Evolutionary conservation across 1,140 invertebrate genomes (phyloP), one percentile per base, ranked within the genome.

Genomic region (Zaprionus ghesquierei): DNA sequence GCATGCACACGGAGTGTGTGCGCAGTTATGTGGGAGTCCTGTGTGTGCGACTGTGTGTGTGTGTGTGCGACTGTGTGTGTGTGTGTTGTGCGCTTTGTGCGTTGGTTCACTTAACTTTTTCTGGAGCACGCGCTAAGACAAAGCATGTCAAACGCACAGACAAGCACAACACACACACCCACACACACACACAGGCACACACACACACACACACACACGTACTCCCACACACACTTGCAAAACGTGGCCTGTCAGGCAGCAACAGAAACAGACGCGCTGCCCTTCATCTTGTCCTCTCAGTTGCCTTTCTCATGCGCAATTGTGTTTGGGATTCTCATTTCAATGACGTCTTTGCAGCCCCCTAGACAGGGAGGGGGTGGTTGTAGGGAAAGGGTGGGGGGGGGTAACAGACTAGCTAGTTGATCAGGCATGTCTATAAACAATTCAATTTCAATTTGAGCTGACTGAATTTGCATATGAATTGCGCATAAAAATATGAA

Each of bases 71-170:
- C 12, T 59, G 54, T 10, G 41, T 31, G 25, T 18, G 18, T 25
- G 46, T 22, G 20, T 10, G n/a, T 38, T 38, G n/a, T 69, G 59
- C 44, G 46, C n/a, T 41, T 41, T 44, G 49, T 65, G 49, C 59
- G 41, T 29, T 58, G 62, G 44, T 53, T 73, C 55, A 68, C 15
- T 68, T 62, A 68, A 81, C 70, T 75, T 86, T 85, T 86, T 84
- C 56, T 77, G 70, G 69, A 86, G 75, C 82, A 82, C 54, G 51
- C 50, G 35, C 41, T 62, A 77, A 80, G 78, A 55, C 71, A 75
- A 85, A 71, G 78, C 66, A 68, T 85, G 78, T 86, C 75, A 85
- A 20, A 56, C 29, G 31, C 54, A 65, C 27, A 65, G 51, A 29
- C 62, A 44, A n/a, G 23, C 51, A 29, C 49, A 49, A 38, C 33